phyloP scores from a whole-genome alignment of 2,888 invertebrate genomes.

The Microctonus brassicae region DNA sequence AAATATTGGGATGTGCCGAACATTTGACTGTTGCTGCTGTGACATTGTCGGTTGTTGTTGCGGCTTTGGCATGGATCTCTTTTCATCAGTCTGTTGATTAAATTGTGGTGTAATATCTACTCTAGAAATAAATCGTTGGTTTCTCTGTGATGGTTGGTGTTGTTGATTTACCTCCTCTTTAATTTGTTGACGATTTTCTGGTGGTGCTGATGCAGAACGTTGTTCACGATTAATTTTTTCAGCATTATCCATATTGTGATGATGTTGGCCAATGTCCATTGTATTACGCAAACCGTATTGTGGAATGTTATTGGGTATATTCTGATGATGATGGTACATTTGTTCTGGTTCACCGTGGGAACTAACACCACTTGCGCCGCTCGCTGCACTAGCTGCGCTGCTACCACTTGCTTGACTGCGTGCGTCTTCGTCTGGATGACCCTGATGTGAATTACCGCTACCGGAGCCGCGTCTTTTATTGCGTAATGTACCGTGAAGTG shows the following conservation, averaged over 20 bases:
- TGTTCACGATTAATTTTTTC: constrained; percentile 74
- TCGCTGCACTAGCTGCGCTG: constrained; percentile 59
- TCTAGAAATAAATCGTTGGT: constrained; percentile 58
- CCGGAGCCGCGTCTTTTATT: constrained; percentile 57
- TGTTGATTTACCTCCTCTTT: constrained; percentile 43
- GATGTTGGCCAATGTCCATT: constrained; percentile 80
- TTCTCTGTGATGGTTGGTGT: constrained; percentile 61
- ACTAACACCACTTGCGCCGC: constrained; percentile 61
- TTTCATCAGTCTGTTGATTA: constrained; percentile 63
- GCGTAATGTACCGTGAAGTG: constrained; percentile 56
- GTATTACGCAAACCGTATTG: constrained; percentile 83
- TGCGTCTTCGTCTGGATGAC: constrained; percentile 63
- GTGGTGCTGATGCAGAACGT: constrained; percentile 86
- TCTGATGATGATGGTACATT: constrained; percentile 29
- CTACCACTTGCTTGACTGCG: constrained; percentile 65
- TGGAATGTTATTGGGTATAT: constrained; percentile 68
- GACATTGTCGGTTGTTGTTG: constrained; percentile 50
- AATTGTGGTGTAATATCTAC: constrained; percentile 65
- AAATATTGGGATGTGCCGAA: constrained; percentile 89
- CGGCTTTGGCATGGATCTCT: constrained; percentile 48
- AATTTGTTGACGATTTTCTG: constrained; percentile 72
- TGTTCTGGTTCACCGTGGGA: constrained; percentile 60
- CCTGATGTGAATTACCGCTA: constrained; percentile 49
- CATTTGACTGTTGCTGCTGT: constrained; percentile 71
- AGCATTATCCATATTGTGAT: constrained; percentile 73